Evolutionary conservation across 2,797 vertebrate species (phyloP), one percentile per base, ranked within the genome.

Genomic region (Ctenopoma multispine): DNA sequence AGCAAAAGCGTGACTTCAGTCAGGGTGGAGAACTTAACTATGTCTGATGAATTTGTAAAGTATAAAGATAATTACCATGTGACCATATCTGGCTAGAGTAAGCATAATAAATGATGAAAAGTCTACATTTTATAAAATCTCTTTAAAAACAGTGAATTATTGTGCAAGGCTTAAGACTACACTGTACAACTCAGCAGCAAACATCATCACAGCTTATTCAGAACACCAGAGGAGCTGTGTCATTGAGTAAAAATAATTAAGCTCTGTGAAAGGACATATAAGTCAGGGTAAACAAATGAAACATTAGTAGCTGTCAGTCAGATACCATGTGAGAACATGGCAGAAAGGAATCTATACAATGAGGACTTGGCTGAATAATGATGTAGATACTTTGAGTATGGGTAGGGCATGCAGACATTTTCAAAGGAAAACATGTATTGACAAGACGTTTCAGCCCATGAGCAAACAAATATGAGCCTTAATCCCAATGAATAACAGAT

Each of bases 351-450:
- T 89, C 84, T 66, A 83, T 80, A 84, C 79, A 87, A 69, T 83
- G 69, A 85, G 38, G 56, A 71, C 47, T 80, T 89, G 89, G 79
- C 85, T 72, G 70, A 10, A 55, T 9, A 57, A 40, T 63, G 55
- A 27, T 14, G 31, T 56, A 65, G 75, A 87, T 62, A 58, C 72
- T 82, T 68, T 51, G 65, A 73, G 72, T 66, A 76, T 43, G 83
- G 87, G 89, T 51, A 86, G 80, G 91, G 82, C 85, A 15, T 56
- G 48, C 34, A 69, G 46, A 73, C 82, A 86, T 50, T 57, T 64
- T 60, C 80, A 72, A 83, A 89, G 61, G 82, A 75, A 86, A 83
- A 79, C 89, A 59, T 85, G 90, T 86, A 88, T 87, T 85, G 84
- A 87, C 87, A 90, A 51, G 89, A 87, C 3, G 49, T 81, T 75